phyloP scores from a whole-genome alignment of 1,140 invertebrate genomes.

The Procambarus virginalis region DNA sequence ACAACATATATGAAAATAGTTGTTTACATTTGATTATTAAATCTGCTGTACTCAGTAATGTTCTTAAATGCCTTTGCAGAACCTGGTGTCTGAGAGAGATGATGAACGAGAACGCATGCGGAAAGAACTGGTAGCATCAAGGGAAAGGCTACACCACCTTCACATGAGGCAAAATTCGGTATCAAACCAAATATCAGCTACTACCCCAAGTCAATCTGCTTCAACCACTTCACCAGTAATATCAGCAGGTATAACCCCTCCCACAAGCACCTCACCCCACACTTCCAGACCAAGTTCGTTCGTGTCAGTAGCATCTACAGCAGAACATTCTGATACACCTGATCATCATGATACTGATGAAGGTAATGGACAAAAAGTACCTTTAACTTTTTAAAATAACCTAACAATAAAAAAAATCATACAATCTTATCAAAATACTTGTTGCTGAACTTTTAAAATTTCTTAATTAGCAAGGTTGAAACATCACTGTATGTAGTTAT shows the following conservation, averaged over 20 bases:
- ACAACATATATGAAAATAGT: no score
- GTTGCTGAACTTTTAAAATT: no score
- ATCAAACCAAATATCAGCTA: conserved; percentile 17
- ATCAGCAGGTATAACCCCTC: conserved; percentile 17
- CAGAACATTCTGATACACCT: conserved; percentile 60
- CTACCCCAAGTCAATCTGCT: conserved; percentile 7
- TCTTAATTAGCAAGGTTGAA: no score
- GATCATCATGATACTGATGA: conserved; percentile 65
- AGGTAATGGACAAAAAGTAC: conserved; percentile 10
- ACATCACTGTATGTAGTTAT: no score
- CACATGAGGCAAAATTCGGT: conserved; percentile 69
- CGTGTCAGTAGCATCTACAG: conserved; percentile 57
- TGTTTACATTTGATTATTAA: no score
- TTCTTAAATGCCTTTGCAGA: conserved; percentile 75
- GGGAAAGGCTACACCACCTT: conserved; percentile 81
- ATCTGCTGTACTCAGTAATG: no score
- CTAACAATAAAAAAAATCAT: no score
- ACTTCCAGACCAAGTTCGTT: conserved; percentile 59
- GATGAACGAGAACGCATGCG: conserved; percentile 84
- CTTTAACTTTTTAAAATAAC: not conserved
- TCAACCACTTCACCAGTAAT: not conserved
- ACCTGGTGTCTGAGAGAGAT: conserved; percentile 83
- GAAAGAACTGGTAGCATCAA: conserved; percentile 81
- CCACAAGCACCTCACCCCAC: conserved; percentile 53
- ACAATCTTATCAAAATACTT: no score